Percentiles rank a stretch among this genome's conserved stretches.
These are phyloP conservation scores for Pogonocherus hispidulus DNA, from an alignment of 2,888 invertebrate species.

Conservation along the genomic window DNA sequence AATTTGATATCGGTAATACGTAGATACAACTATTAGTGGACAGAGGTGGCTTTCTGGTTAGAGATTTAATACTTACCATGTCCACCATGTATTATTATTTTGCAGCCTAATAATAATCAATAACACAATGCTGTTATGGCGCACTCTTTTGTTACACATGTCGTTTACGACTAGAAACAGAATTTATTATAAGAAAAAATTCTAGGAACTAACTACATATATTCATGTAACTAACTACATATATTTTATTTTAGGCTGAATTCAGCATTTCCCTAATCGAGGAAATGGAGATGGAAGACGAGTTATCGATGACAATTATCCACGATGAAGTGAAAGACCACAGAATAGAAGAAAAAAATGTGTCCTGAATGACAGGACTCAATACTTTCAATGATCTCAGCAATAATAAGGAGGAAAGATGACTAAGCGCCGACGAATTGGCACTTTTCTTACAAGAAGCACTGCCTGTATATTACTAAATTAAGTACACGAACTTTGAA, in stretches of 20 bases:
- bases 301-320: slow-evolving; percentile 51
- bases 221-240: background rate
- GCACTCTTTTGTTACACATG: too few species aligned
- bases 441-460: slow-evolving; percentile 49
- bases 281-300: slow-evolving; percentile 57
- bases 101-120: too few species aligned
- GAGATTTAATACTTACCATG: too few species aligned
- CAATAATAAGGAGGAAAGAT: slow-evolving; percentile 53
- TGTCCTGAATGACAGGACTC: slow-evolving; percentile 17
- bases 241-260: slow-evolving; percentile 61
- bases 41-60: too few species aligned
- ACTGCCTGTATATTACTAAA: slow-evolving; percentile 58
- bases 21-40: too few species aligned
- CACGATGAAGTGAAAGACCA: slow-evolving; percentile 45
- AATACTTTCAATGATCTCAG: slow-evolving; percentile 57
- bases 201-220: too few species aligned
- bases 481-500: slow-evolving; percentile 48
- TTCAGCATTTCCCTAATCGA: slow-evolving; percentile 63
- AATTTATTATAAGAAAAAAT: too few species aligned
- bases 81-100: too few species aligned
- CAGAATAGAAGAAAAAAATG: slow-evolving; percentile 28
- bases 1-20: too few species aligned
- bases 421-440: slow-evolving; percentile 22
- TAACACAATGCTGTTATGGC: too few species aligned
- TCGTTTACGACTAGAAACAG: too few species aligned